These are phyloP conservation scores for Ormyrus pomaceus DNA, from an alignment of 2,888 invertebrate species.

Conservation along the genomic window DNA sequence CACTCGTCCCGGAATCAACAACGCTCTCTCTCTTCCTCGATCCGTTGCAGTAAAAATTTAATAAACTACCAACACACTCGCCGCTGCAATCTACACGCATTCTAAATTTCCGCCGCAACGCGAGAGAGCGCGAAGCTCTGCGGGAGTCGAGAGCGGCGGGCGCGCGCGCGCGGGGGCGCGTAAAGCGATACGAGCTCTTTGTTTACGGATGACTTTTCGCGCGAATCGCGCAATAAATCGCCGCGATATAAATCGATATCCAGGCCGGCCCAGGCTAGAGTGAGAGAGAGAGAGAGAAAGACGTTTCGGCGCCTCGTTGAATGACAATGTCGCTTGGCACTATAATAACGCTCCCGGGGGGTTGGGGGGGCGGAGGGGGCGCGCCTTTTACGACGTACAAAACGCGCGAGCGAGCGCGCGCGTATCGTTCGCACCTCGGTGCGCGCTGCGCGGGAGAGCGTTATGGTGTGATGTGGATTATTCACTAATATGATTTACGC, in stretches of 20 bases:
- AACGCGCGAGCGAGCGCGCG: conserved; percentile 41
- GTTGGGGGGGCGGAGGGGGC: neutral
- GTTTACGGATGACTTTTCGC: conserved; percentile 51
- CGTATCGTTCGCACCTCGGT: conserved; percentile 42
- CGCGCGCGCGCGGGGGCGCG: neutral
- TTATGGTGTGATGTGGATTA: conserved; percentile 75
- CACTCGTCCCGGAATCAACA: too few relatives aligned
- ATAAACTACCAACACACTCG: too few relatives aligned
- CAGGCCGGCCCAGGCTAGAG: neutral
- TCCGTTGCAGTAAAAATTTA: too few relatives aligned
- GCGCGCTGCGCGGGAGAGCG: conserved; percentile 48
- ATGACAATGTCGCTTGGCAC: conserved; percentile 49
- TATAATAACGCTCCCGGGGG: neutral
- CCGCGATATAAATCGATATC: conserved; percentile 45
- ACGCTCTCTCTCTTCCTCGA: too few relatives aligned
- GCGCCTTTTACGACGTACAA: conserved; percentile 52
- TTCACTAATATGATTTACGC: conserved; percentile 76
- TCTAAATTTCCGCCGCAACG: conserved; percentile 8
- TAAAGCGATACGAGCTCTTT: conserved; percentile 24
- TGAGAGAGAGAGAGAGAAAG: conserved; percentile 31
- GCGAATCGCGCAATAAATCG: conserved; percentile 46
- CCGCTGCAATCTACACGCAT: neutral
- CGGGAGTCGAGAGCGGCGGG: too few relatives aligned
- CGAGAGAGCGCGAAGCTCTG: too few relatives aligned
- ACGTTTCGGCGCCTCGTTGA: conserved; percentile 33